Base-by-base conservation (phyloP, 2,888 invertebrate genomes). In the Auanema freiburgensis region DNA sequence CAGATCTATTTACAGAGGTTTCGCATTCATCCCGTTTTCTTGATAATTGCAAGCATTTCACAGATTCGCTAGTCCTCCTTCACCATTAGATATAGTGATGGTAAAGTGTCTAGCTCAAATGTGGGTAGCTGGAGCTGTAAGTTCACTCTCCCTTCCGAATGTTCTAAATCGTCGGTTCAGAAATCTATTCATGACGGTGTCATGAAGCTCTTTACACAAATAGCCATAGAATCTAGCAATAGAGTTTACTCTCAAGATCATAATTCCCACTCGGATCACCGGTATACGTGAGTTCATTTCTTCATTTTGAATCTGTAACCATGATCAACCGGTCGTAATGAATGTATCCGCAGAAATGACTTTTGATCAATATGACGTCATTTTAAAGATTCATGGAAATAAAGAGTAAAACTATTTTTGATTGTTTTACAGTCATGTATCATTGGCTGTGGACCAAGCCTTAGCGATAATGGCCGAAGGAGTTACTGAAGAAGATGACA, bases 51-150 rank as follows among this genome's bases (percentile, higher is more conserved):
- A 21, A n/a, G 11, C 11, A 25, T 51, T 69, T 87, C 97, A 46
- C 93, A 95, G 85, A 96, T 98, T 98, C 83, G 95, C 95, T 82
- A 90, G 92, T 49, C 91, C 93, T 0, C 94, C 96, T 0, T 92
- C 93, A 0, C 89, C 91, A 8, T 88, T 97, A 67, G 97, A 98
- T 85, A 91, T 91, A 0, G 86, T 97, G 25, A 98, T 99, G 79
- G 92, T 99, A 6, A 93, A 95, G 85, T 97, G 97, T 85, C 87
- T 99, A 53, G 97, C 97, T 14, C 94, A 94, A 84, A 97, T 99
- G 91, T 91, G 97, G 65, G 92, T 98, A 59, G 93, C 95, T 24
- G 86, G 86, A 56, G 73, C 79, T 23, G 80, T 82, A 53, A 54
- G 72, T 62, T 56, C 49, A 42, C 53, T 41, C 16, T 57, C 16